A percentile compares a stretch with the other conserved stretches of the same genome.
phyloP scores from a whole-genome alignment of 2,113 vertebrate genomes.

The Gymnogyps californianus region DNA sequence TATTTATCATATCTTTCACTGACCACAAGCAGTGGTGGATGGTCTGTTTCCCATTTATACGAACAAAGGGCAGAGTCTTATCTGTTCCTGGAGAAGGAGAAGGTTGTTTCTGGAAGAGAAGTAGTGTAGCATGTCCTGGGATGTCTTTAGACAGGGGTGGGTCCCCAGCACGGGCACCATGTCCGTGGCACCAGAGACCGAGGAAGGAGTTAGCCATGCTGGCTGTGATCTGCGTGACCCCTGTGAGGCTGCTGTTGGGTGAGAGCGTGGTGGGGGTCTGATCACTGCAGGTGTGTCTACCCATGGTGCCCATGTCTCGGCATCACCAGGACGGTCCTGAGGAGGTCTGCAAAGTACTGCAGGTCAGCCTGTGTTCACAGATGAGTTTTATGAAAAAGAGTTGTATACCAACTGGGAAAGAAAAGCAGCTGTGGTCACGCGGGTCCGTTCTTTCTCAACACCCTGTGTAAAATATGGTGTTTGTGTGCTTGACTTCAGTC shows the following conservation, averaged over 20 bases:
- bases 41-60: background rate
- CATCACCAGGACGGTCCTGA: background rate
- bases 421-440: background rate
- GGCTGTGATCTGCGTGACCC: fast-evolving
- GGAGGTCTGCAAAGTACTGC: background rate
- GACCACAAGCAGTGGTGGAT: background rate
- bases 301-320: background rate
- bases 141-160: background rate
- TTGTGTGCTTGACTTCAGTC: background rate
- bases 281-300: background rate
- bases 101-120: background rate
- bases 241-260: background rate
- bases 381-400: background rate
- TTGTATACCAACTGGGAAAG: too few species aligned
- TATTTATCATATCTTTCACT: background rate
- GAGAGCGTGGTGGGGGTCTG: background rate
- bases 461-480: background rate
- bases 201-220: background rate
- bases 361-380: background rate
- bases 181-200: background rate
- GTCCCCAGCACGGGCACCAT: background rate
- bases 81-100: background rate
- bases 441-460: background rate
- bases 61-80: background rate
- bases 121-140: background rate